Evolutionary conservation across 1,140 invertebrate species (phyloP), one percentile per base, ranked within the genome.

Genomic region (Apis florea): DNA sequence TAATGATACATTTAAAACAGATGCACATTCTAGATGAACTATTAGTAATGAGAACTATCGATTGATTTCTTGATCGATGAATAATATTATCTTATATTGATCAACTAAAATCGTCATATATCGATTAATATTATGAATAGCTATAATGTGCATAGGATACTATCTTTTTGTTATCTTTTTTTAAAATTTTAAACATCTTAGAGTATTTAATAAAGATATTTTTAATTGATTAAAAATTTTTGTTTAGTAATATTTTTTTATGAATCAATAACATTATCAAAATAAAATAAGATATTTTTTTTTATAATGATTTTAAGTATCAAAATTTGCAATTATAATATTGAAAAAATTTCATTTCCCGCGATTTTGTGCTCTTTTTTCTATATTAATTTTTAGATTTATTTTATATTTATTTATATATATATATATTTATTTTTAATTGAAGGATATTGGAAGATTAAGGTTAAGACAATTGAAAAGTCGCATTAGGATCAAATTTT

Each of bases 381-480:
- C 19, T 6, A 58, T 51, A 40, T 63, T 54, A 63, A 80, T 59
- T 58, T 24, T n/a, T 2, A 9, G 49, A 71, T n/a, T n/a, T n/a
- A n/a, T n/a, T n/a, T n/a, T n/a, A n/a, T n/a, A n/a, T n/a, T n/a
- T n/a, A n/a, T n/a, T n/a, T n/a, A n/a, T n/a, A n/a, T n/a, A n/a
- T n/a, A n/a, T n/a, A n/a, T n/a, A n/a, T n/a, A n/a, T n/a, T n/a
- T n/a, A n/a, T n/a, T n/a, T n/a, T n/a, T n/a, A n/a, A n/a, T 72
- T 13, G 24, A 71, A 53, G 21, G 58, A 26, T 63, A 31, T 53
- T 15, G 58, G 0, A 63, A 63, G 58, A 79, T 79, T 79, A 79
- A 79, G 76, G 76, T 61, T 67, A 70, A 79, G 67, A 79, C 53
- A 59, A 59, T 2, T 21, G 51, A 66, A 8, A 78, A n/a, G 21